Evolutionary conservation across 2,888 invertebrate genomes (phyloP).

Genomic region (Pseudococcus longispinus): DNA sequence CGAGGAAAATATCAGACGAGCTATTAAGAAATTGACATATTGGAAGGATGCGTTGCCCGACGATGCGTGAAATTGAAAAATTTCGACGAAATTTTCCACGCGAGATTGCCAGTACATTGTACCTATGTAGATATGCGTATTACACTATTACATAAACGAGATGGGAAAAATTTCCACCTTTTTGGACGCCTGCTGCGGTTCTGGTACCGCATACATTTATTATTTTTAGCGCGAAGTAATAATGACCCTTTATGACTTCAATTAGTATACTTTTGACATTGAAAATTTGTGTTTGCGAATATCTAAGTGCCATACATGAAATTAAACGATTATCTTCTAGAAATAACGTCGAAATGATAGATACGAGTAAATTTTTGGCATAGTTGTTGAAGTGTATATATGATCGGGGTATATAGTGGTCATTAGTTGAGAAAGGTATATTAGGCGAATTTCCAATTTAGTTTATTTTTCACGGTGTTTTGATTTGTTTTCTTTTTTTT

Average conservation of each 20-base stretch:
- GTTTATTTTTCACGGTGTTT: background rate
- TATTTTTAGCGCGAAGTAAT: constrained; percentile 27
- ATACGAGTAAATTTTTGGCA: constrained; percentile 25
- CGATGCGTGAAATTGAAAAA: constrained; percentile 11
- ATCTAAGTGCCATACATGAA: background rate
- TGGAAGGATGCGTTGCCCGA: background rate
- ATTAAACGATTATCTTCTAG: constrained; percentile 35
- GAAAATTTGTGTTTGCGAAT: constrained; percentile 14
- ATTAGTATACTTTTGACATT: constrained; percentile 46
- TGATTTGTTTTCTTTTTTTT: background rate
- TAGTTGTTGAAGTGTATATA: background rate
- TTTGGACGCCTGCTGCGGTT: background rate
- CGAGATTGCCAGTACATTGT: background rate
- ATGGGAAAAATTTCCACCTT: background rate
- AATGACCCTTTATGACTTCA: constrained; percentile 36
- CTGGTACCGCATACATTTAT: background rate
- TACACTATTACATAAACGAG: background rate
- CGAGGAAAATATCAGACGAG: background rate
- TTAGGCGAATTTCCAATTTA: constrained; percentile 39
- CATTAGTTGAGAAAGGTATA: constrained; percentile 23
- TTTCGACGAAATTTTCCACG: background rate
- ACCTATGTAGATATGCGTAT: background rate
- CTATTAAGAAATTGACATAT: background rate
- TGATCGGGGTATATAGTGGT: background rate
- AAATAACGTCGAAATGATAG: constrained; percentile 40